Conservation (phyloP, 2,113 vertebrate species). For the Ornithorhynchus anatinus region DNA sequence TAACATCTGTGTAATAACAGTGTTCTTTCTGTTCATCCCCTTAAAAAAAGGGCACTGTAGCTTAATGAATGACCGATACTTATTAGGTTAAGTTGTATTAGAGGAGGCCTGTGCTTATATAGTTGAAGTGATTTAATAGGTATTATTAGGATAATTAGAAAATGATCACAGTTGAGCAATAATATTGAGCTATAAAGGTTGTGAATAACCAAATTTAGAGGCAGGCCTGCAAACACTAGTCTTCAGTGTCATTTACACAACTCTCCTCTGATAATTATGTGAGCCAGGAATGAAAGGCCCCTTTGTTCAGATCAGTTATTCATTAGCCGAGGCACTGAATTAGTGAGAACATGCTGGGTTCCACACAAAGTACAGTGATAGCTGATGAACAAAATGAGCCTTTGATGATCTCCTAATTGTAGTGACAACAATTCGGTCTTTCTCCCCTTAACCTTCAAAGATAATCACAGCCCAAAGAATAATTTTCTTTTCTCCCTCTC, state of each 20-base stretch:
- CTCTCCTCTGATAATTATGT: constrained; percentile 78
- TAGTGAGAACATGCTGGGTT: constrained; percentile 69
- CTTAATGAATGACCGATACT: constrained; percentile 73
- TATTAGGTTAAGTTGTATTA: constrained; percentile 81
- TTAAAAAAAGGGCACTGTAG: constrained; percentile 64
- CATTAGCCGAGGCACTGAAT: constrained; percentile 74
- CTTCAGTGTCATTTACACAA: constrained; percentile 74
- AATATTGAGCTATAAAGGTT: constrained; percentile 78
- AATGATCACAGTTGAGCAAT: constrained; percentile 80
- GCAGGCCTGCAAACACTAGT: constrained; percentile 72
- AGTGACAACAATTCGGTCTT: constrained; percentile 61
- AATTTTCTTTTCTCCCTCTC: constrained; percentile 7
- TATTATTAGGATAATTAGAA: constrained; percentile 84
- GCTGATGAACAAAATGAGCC: constrained; percentile 69
- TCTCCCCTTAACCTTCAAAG: constrained; percentile 37
- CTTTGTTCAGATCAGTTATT: constrained; percentile 79
- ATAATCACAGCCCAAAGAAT: constrained; percentile 28
- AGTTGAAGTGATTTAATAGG: constrained; percentile 79
- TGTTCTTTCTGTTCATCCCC: constrained; percentile 50
- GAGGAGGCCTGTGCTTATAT: constrained; percentile 69
- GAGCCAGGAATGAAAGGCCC: constrained; percentile 72
- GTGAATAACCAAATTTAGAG: constrained; percentile 81
- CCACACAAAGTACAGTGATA: constrained; percentile 62
- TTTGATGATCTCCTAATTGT: constrained; percentile 72
- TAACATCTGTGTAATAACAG: constrained; percentile 38